Conservation (phyloP, 2,113 vertebrate genomes). For the Cervus canadensis region DNA sequence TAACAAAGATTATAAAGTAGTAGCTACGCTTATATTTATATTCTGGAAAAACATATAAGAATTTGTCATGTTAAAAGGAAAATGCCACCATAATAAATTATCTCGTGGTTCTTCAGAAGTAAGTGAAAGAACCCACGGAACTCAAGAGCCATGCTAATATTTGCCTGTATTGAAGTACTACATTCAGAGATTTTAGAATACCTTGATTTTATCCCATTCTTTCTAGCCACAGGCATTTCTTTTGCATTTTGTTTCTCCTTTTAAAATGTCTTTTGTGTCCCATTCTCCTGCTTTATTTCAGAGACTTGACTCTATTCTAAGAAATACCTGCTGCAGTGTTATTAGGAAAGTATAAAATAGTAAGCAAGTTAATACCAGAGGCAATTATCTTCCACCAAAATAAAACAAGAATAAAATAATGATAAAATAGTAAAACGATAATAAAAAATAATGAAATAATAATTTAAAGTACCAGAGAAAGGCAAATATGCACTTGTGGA, state of each 20-base stretch:
- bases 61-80: slow-evolving; percentile 1
- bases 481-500: not conserved
- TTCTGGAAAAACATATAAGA: not conserved
- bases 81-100: not conserved
- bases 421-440: not conserved
- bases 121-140: not conserved
- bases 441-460: not conserved
- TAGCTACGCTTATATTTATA: not conserved
- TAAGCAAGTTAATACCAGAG: not conserved
- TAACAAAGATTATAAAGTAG: not conserved
- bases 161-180: not conserved
- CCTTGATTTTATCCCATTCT: not conserved
- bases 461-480: not conserved
- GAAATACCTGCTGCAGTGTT: not conserved
- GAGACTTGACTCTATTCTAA: not conserved
- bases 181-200: not conserved
- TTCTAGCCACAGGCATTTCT: not conserved
- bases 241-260: not conserved
- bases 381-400: not conserved
- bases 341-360: not conserved
- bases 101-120: not conserved
- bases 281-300: not conserved
- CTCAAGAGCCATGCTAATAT: not conserved
- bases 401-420: not conserved
- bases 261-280: not conserved